phyloP scores from a whole-genome alignment of 2,797 vertebrate species.

The Monodelphis domestica region DNA sequence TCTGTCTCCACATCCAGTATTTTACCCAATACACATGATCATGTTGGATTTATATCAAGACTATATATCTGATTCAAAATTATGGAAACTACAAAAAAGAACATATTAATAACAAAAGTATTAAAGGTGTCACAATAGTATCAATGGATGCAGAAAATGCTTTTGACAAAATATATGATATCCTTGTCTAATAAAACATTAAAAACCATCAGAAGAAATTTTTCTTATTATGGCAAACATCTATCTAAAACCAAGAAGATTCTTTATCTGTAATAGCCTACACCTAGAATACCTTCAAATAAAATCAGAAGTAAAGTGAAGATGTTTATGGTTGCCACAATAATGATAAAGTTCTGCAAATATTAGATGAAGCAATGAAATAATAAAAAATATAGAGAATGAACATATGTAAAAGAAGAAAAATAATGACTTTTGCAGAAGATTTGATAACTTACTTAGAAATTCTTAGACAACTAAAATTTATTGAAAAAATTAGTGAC shows the following conservation, averaged over 20 bases:
- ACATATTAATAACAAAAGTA: neutral
- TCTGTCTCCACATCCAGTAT: neutral
- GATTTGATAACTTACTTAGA: neutral
- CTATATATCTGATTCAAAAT: neutral
- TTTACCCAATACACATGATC: neutral
- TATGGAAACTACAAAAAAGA: neutral
- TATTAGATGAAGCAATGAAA: neutral
- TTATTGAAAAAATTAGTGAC: neutral
- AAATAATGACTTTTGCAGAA: neutral
- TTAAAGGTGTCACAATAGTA: neutral
- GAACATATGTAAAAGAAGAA: neutral
- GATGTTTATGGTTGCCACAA: neutral
- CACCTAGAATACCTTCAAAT: neutral
- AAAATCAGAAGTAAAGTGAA: neutral
- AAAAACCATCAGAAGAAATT: neutral
- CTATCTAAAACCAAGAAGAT: neutral
- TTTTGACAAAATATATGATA: neutral
- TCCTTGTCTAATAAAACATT: neutral
- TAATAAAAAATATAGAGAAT: neutral
- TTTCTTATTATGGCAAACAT: neutral
- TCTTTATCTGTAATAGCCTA: neutral
- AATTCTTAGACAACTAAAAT: neutral
- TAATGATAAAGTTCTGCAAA: neutral
- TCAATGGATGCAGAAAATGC: neutral
- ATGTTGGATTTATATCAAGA: neutral